Evolutionary conservation across 2,113 vertebrate genomes (phyloP).

Genomic region (Carlito syrichta): DNA sequence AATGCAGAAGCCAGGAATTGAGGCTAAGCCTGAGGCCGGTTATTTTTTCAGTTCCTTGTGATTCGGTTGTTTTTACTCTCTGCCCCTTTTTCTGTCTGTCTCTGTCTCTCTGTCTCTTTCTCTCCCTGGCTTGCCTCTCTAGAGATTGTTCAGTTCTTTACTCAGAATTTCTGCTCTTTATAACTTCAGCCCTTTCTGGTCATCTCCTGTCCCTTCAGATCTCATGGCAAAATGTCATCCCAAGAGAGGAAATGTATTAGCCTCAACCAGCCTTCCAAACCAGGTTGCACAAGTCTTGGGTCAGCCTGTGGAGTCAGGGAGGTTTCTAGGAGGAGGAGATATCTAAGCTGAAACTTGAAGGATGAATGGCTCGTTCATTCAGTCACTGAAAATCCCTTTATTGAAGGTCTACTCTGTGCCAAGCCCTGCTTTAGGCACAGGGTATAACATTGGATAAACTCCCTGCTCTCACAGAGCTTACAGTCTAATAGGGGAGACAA

Average conservation of each 20-base stretch:
- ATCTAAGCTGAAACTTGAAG: not conserved
- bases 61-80: not conserved
- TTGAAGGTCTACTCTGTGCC: not conserved
- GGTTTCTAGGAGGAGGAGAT: not conserved
- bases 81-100: not conserved
- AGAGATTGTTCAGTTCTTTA: not conserved
- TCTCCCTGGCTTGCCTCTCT: not conserved
- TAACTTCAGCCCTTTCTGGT: not conserved
- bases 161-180: not conserved
- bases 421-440: not conserved
- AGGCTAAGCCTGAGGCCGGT: not conserved
- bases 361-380: not conserved
- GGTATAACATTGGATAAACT: not conserved
- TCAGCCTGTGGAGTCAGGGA: not conserved
- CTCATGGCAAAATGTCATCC: not conserved
- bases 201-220: not conserved
- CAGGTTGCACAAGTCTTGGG: not conserved
- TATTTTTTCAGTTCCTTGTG: slow-evolving; percentile 19
- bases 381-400: not conserved
- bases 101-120: not conserved
- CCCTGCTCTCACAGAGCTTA: not conserved
- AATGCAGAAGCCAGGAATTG: slow-evolving; percentile 18
- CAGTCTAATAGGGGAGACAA: not conserved
- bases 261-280: not conserved
- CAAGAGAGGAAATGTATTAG: not conserved